Evolutionary conservation across 2,797 vertebrate species (phyloP).

Genomic region (Diglossa cyanea): DNA sequence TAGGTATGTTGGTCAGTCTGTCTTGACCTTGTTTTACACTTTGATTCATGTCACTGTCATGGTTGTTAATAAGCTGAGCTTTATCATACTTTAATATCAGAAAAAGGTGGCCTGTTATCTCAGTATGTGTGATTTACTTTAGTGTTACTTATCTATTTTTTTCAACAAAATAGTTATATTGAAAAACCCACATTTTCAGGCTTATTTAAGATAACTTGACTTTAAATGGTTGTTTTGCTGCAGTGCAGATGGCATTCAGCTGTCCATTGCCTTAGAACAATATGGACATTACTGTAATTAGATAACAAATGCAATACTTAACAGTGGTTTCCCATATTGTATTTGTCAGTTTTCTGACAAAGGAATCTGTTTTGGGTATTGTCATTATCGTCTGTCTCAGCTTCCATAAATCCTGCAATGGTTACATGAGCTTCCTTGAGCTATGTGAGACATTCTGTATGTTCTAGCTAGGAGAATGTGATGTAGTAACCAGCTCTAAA

Average conservation of each 20-base stretch:
- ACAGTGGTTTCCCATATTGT: not conserved
- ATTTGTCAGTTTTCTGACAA: not conserved
- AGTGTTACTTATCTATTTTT: not conserved
- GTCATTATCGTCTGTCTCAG: not conserved
- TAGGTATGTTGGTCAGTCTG: not conserved
- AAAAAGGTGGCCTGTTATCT: not conserved
- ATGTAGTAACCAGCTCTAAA: not conserved
- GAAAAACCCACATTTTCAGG: not conserved
- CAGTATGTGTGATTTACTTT: not conserved
- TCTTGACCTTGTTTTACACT: conserved; percentile 23
- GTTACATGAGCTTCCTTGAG: not conserved
- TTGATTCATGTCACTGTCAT: not conserved
- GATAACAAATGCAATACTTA: not conserved
- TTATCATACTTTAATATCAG: not conserved
- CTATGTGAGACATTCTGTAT: not conserved
- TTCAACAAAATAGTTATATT: not conserved
- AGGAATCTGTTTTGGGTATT: not conserved
- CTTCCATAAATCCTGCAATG: not conserved
- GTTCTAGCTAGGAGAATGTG: not conserved
- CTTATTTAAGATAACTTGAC: not conserved
- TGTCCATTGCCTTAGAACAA: not conserved
- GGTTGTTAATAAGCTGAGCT: not conserved
- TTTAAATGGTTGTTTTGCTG: not conserved
- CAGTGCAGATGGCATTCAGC: not conserved
- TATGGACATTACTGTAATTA: not conserved